Base-by-base conservation (phyloP, 2,888 invertebrate genomes). In the Drosophila helvetica region DNA sequence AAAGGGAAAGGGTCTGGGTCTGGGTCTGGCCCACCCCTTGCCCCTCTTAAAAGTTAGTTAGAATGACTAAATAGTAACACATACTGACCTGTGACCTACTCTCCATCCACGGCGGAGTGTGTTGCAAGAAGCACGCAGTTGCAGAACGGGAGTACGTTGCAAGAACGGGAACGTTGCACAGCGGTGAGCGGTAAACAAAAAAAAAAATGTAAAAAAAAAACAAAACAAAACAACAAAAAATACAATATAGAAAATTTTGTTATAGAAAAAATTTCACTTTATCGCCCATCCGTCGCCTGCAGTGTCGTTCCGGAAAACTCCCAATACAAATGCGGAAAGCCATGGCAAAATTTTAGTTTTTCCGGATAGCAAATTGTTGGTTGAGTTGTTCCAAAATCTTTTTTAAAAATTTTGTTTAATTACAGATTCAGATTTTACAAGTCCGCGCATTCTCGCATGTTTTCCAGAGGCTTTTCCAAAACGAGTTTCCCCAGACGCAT, bases 81-180 rank as follows among this genome's bases (percentile, higher is more conserved):
- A 80, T 76, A 85, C 85, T 85, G 86, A 85, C 85, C 85, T 85
- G 38, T 38, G 85, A 88, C 88, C 85, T 88, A 85, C 85, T 85
- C 75, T 86, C 86, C 84, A 72, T 38, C 38, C 38, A 7, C n/a
- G 38, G 38, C 2, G n/a, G 38, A 38, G 38, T 38, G 15, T 38
- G 74, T 70, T 75, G 51, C 66, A 55, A 64, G 64, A 33, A 17
- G 45, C 46, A 60, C 50, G 56, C 33, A 61, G 60, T 54, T 50
- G 43, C 58, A 71, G n/a, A n/a, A n/a, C n/a, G n/a, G n/a, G n/a
- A n/a, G n/a, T n/a, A n/a, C n/a, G 64, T 56, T 53, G 45, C 74
- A 54, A 12, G 65, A 73, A 47, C 57, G 63, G 56, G 57, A 53
- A 42, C 60, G 66, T 55, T 66, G 78, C 80, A 73, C 86, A 84